phyloP scores from a whole-genome alignment of 1,140 invertebrate species.

The Adoxophyes honmai region DNA sequence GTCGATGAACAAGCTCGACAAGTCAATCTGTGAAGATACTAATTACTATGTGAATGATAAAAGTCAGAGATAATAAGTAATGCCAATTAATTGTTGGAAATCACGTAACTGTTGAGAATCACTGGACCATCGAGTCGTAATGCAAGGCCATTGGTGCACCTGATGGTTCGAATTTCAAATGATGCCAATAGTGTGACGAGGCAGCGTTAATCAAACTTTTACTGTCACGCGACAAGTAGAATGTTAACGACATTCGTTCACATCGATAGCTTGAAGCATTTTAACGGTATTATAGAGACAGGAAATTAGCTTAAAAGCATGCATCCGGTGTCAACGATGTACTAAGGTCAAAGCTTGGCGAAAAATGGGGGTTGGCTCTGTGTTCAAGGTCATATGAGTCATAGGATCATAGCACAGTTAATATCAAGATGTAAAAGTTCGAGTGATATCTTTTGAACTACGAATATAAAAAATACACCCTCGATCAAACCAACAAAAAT shows the following conservation, averaged over 20 bases:
- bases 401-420: no score
- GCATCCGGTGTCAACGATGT: constrained; percentile 6
- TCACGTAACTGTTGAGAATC: constrained; percentile 2
- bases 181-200: not conserved
- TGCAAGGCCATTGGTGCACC: not conserved
- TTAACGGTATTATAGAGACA: not conserved
- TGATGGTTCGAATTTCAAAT: not conserved
- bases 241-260: no score
- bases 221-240: no score
- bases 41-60: no score
- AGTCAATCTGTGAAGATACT: not conserved
- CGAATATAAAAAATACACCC: no score
- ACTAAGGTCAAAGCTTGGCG: not conserved
- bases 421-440: no score
- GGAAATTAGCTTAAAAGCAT: constrained; percentile 13
- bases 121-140: not conserved
- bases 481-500: no score
- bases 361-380: not conserved
- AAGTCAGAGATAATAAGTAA: not conserved
- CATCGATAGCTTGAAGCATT: not conserved
- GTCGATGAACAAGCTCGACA: constrained; percentile 5
- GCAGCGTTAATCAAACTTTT: not conserved
- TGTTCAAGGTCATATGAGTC: no score
- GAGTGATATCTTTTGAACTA: no score
- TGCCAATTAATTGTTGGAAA: not conserved